phyloP scores from a whole-genome alignment of 2,888 invertebrate genomes.

The Folsomia manolachei region DNA sequence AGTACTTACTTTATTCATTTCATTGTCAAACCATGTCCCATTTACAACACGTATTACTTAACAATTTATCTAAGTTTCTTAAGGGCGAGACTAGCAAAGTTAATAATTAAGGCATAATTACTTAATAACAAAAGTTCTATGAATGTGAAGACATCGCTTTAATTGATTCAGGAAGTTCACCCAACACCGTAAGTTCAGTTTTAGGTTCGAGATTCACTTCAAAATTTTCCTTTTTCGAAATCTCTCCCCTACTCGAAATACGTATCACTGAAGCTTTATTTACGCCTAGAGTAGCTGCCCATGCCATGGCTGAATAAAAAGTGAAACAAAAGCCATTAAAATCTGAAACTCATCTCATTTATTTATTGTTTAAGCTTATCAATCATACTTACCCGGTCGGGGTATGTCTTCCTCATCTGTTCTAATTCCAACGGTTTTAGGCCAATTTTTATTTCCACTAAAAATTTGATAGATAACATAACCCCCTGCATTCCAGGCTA shows the following conservation, averaged over 20 bases:
- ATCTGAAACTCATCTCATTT: no score
- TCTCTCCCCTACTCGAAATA: constrained; percentile 58
- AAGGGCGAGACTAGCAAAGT: no score
- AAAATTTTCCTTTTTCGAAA: constrained; percentile 30
- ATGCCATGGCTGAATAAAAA: constrained; percentile 61
- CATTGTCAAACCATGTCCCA: no score
- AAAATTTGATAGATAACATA: constrained; percentile 62
- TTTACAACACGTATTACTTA: no score
- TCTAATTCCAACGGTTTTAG: constrained; percentile 64
- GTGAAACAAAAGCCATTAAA: no score
- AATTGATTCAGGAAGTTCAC: no score
- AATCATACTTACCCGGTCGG: constrained; percentile 62
- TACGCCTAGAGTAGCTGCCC: constrained; percentile 61
- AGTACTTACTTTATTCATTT: no score
- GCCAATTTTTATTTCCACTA: constrained; percentile 67
- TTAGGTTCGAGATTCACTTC: background rate
- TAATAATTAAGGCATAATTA: no score
- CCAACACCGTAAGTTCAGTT: no score
- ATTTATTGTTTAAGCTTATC: background rate
- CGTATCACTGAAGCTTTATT: constrained; percentile 61
- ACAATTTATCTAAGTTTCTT: no score
- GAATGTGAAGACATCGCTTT: no score
- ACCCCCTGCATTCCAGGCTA: constrained; percentile 72
- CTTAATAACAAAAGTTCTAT: no score
- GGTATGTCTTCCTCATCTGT: constrained; percentile 61